Evolutionary conservation across 2,113 vertebrate genomes (phyloP), one percentile per base, ranked within the genome.

Genomic region (Polypterus bichir): DNA sequence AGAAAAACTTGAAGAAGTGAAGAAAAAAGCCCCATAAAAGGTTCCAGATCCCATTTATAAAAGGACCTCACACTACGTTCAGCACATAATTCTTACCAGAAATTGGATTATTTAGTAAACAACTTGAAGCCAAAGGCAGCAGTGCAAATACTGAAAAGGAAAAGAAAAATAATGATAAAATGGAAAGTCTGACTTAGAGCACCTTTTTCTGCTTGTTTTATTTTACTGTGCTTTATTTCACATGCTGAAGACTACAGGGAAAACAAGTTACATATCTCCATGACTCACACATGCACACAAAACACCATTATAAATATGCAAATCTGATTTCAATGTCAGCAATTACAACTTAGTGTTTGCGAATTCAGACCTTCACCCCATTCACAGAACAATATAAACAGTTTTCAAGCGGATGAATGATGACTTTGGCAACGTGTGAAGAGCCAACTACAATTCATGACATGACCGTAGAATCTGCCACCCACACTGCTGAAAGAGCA

Each of bases 31-130:
- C 27, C 27, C 27, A 85, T 86, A 83, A 86, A 86, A 83, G 83
- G 73, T 82, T 84, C 81, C 84, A 86, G 83, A 80, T 77, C 81
- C 71, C 82, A 73, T 76, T 75, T 73, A 76, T 93, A 91, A 92
- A 92, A 92, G 89, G 95, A 98, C 95, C 95, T 98, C 95, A 97
- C 95, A 98, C 95, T 86, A 91, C 89, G 92, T 80, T 83, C 80
- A 84, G 80, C 86, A 82, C 82, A 83, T 88, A 88, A 97, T 90
- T 93, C 91, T 89, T 86, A 92, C 89, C 93, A 97, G 93, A 92
- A 96, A 91, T 90, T 84, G 85, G 87, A 94, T 94, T 97, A 96
- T 97, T 97, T 96, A 94, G 88, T 88, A 86, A 92, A 96, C 84
- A 84, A 85, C 92, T 83, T 82, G 81, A 85, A 78, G 92, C 93